phyloP scores from a whole-genome alignment of 2,888 invertebrate genomes.

The Loripinus fragilis region DNA sequence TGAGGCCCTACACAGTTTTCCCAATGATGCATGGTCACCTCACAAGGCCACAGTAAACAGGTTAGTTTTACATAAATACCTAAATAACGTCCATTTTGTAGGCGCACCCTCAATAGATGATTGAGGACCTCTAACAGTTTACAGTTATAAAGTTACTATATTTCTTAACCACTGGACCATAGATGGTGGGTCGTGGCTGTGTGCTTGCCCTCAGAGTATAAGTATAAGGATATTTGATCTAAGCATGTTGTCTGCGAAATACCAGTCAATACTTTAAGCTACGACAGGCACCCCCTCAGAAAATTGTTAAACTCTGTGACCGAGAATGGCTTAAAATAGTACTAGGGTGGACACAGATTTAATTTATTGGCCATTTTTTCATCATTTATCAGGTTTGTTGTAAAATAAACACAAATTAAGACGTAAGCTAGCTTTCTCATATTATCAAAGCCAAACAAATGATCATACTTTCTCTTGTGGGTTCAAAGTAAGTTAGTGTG shows the following conservation, averaged over 20 bases:
- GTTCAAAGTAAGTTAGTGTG: no score
- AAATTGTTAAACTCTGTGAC: not conserved
- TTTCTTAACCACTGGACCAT: not conserved
- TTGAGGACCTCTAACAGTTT: slow-evolving; percentile 4
- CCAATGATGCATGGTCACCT: not conserved
- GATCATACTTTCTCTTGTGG: no score
- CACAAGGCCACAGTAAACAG: not conserved
- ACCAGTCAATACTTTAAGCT: not conserved
- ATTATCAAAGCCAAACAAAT: no score
- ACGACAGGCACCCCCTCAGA: not conserved
- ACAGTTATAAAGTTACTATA: not conserved
- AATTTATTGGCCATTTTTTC: no score
- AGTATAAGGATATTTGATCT: slow-evolving; percentile 2
- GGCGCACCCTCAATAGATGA: not conserved
- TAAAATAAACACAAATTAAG: no score
- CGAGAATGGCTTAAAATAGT: not conserved
- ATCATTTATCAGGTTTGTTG: no score
- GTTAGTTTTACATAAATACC: not conserved
- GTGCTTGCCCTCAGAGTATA: not conserved
- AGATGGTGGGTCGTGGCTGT: not conserved
- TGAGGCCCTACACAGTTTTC: not conserved
- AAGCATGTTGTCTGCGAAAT: slow-evolving; percentile 12
- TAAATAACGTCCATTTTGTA: not conserved
- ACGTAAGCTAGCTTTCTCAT: no score
- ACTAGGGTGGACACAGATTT: no score